Base-by-base conservation (phyloP, 2,797 vertebrate species). In the Rachycentron canadum region DNA sequence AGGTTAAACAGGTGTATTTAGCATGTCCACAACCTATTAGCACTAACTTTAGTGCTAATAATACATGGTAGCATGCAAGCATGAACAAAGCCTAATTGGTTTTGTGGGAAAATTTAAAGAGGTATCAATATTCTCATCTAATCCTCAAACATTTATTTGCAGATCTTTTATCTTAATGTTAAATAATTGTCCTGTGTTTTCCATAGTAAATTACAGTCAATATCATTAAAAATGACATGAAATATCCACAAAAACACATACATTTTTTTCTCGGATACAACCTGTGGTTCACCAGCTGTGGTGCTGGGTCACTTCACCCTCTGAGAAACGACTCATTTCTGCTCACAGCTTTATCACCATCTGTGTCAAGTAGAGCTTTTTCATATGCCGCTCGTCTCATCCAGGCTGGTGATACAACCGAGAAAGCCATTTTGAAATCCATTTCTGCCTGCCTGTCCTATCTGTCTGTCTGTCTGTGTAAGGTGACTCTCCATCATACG, bases 301-400 rank as follows among this genome's bases (percentile, higher is more conserved):
- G 55, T 53, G n/a, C 72, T 30, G 56, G 81, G 86, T 84, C 85
- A 73, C 82, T 21, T 60, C 53, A 45, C 26, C 77, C 78, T 78
- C 56, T 28, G 28, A 68, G 25, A 57, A 61, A 72, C 2, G 3
- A 40, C 55, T 73, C 57, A 19, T 73, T 70, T 69, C 64, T 73
- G 36, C 63, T 73, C 74, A 69, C 76, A 52, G 71, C 62, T 82
- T 86, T 68, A 66, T 89, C 83, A 78, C 81, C 79, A 73, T 84
- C 87, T 16, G 21, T 91, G 88, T 91, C 91, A 91, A 92, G 86
- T 58, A 81, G 79, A 83, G 63, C 79, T 83, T 89, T 83, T 84
- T 84, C 61, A 75, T 66, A 74, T 26, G 43, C 63, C 12, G 7
- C 70, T 34, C 12, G 38, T 69, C 49, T 73, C 59, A 64, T 68